Base-by-base conservation (phyloP, 2,113 vertebrate genomes). In the Corythornis madagascariensis region DNA sequence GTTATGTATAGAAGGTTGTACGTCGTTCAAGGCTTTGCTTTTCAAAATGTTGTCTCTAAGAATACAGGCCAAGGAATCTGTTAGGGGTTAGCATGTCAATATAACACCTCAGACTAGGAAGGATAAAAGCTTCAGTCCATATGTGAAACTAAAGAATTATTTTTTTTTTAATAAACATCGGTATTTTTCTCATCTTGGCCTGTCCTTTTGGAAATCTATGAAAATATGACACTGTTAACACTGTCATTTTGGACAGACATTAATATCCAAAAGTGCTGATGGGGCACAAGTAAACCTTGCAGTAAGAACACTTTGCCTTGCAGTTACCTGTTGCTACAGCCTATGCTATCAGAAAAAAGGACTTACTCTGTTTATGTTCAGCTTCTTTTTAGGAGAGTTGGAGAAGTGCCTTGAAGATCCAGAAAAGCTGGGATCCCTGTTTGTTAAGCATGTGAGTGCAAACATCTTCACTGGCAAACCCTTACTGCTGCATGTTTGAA, bases 401-500 rank as follows among this genome's bases (percentile, higher is more conserved):
- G 99, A 99, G 96, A 99, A 99, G 97, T 99, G 99, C 98, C 98
- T 99, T 98, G 99, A 99, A 97, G 99, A 99, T 95, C 99, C 99
- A 22, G 99, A 99, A 96, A 98, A 98, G 90, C 97, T 99, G 53
- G 99, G 98, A 83, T 97, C 98, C 43, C 98, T 99, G 82, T 99
- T 99, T 95, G 98, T 99, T 95, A 99, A 99, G 94, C 99, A 99
- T 75, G 99, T 99, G 97, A 92, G 98, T 97, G 29, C 22, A 55
- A 20, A 50, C 2, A 0, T 76, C 35, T 28, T 70, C 7, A 3
- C 33, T 88, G 38, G 28, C 50, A 57, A 89, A 66, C 15, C 10
- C 20, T n/a, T 70, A 0, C 19, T 70, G 17, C 48, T 94, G 22
- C 1, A 11, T 16, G 5, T 53, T 75, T 81, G 28, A 19, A 35